Percentiles rank a stretch among this genome's conserved stretches.
Evolutionary conservation across 2,888 invertebrate genomes (phyloP).

Genomic region (Gymnocheta viridis): DNA sequence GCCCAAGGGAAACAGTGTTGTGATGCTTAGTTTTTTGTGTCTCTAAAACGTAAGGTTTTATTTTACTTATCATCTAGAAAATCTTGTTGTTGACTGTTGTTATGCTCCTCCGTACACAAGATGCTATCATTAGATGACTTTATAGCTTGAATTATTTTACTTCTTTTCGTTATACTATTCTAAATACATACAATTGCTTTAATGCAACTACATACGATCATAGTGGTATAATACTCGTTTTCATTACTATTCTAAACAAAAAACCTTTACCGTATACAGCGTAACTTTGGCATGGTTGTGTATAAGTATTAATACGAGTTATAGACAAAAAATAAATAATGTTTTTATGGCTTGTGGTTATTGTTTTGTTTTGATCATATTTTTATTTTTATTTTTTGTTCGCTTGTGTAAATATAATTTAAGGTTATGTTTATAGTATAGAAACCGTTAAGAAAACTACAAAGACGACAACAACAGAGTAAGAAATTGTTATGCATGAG

Average conservation of each 20-base stretch:
- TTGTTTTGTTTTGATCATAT: constrained; percentile 62
- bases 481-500: constrained; percentile 62
- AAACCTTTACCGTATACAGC: constrained; percentile 2
- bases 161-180: constrained; percentile 62
- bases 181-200: constrained; percentile 52
- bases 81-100: constrained; percentile 51
- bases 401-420: constrained; percentile 28
- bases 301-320: background rate
- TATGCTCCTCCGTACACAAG: constrained; percentile 39
- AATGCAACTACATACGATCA: constrained; percentile 26
- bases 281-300: background rate
- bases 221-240: constrained; percentile 52
- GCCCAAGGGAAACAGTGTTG: constrained; percentile 7
- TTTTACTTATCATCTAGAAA: constrained; percentile 51
- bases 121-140: constrained; percentile 69
- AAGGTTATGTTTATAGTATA: constrained; percentile 55
- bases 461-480: constrained; percentile 37
- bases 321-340: no score
- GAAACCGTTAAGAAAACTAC: constrained; percentile 62
- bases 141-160: constrained; percentile 70
- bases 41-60: constrained; percentile 35
- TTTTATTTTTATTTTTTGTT: constrained; percentile 3
- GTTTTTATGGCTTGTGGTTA: constrained; percentile 60
- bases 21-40: background rate
- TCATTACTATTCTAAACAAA: constrained; percentile 33